Base-by-base conservation (phyloP, 2,113 vertebrate species). In the Sitta europaea region DNA sequence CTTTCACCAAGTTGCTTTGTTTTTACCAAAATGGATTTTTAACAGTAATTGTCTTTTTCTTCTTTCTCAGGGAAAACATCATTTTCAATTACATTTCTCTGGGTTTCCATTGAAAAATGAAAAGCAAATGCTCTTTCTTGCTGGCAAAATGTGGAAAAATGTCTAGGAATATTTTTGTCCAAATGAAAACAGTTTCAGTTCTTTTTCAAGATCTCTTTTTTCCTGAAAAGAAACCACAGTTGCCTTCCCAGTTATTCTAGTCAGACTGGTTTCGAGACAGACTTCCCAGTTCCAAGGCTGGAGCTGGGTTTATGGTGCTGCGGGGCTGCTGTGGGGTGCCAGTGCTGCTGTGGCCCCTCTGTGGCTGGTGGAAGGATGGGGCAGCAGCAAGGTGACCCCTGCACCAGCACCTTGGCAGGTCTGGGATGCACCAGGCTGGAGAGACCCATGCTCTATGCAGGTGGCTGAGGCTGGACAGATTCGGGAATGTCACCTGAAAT, bases 201-300 rank as follows among this genome's bases (percentile, higher is more conserved):
- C 94, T 95, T 95, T 95, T 95, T 93, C 38, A 0, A 96, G 94
- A 94, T 86, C 70, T 75, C 77, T 84, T 92, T 88, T 94, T 96
- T 95, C 96, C 95, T 97, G 95, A 97, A 97, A 97, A 96, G 95
- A 97, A 95, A 96, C 92, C 88, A 72, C 92, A 85, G 94, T 93
- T 95, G 92, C 92, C 90, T 85, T 96, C 96, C 96, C 92, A 96
- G 96, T 97, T 95, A 88, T 95, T 97, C 96, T 91, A 80, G 96
- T 97, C 77, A 0, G 77, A 97, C 95, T 94, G 95, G 96, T 97
- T 97, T 96, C 24, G 8, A 91, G 92, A 94, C 55, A 80, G 84
- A 58, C 90, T 96, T 89, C 95, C 93, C 93, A 94, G 92, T 91
- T 86, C 58, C 2, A 70, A 70, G 71, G 72, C 76, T 74, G 76